A percentile compares a stretch with the other conserved stretches of the same genome.
These are phyloP conservation scores for Haemorhous mexicanus DNA, from an alignment of 2,113 vertebrate species.

Conservation along the genomic window DNA sequence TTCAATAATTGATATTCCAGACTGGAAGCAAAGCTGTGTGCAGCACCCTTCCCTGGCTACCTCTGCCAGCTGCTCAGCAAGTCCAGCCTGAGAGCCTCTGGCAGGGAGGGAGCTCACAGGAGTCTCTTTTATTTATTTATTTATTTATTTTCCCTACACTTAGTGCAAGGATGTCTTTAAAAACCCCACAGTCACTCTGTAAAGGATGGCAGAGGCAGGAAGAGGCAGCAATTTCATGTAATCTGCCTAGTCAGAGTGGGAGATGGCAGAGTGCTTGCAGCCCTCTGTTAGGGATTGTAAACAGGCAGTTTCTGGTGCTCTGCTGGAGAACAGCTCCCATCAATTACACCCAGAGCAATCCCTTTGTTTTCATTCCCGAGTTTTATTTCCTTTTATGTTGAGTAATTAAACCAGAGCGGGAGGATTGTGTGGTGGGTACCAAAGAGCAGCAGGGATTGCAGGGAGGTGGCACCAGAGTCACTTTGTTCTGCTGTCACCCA, in stretches of 20 bases:
- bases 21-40: background rate
- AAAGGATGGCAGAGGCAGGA: background rate
- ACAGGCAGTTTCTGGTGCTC: background rate
- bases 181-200: background rate
- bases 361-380: background rate
- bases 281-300: background rate
- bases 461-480: rapidly evolving
- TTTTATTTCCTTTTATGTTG: conserved; percentile 25
- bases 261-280: background rate
- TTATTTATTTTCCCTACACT: background rate
- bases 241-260: background rate
- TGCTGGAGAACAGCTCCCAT: background rate
- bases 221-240: background rate
- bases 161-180: background rate
- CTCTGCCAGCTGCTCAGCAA: background rate
- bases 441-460: background rate
- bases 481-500: rapidly evolving
- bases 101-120: background rate
- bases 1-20: background rate
- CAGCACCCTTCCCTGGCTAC: background rate
- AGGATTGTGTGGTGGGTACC: background rate
- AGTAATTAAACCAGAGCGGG: background rate
- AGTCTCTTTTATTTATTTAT: background rate
- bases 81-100: background rate
- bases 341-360: background rate